A percentile compares a stretch with the other conserved stretches of the same genome.
Conservation (phyloP, 1,140 invertebrate species). For the Sminthurides bifidus region DNA sequence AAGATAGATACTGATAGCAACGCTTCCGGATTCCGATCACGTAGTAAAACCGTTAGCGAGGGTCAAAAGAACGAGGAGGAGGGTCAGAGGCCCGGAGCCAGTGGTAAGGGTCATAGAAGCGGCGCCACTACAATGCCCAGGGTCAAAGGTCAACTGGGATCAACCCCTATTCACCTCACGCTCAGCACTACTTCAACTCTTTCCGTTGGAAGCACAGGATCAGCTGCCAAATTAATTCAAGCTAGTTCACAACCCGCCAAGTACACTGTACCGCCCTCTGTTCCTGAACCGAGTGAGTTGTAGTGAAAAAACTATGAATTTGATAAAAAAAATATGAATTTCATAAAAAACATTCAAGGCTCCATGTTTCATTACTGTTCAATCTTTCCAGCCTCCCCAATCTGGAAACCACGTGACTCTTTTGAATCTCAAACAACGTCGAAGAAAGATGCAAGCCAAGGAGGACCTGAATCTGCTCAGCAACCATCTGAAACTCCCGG, state of each 20-base stretch:
- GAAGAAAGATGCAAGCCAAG: not conserved
- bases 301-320: not conserved
- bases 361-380: not conserved
- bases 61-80: slow-evolving; percentile 36
- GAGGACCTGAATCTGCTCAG: not conserved
- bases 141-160: slow-evolving; percentile 49
- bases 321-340: too few species aligned
- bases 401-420: slow-evolving; percentile 74
- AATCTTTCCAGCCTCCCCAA: slow-evolving; percentile 58
- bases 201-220: slow-evolving; percentile 87
- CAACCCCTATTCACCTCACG: slow-evolving; percentile 82
- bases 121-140: slow-evolving; percentile 36
- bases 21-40: slow-evolving; percentile 52
- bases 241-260: slow-evolving; percentile 79
- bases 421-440: slow-evolving; percentile 25
- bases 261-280: slow-evolving; percentile 62
- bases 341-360: not conserved
- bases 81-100: slow-evolving; percentile 54
- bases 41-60: slow-evolving; percentile 73
- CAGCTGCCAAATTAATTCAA: slow-evolving; percentile 82
- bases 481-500: not conserved
- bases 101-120: slow-evolving; percentile 35
- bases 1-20: slow-evolving; percentile 34
- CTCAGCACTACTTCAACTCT: slow-evolving; percentile 77
- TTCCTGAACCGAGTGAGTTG: slow-evolving; percentile 72